Percentiles rank a stretch among this genome's conserved stretches.
Evolutionary conservation across 2,797 vertebrate genomes (phyloP).

Genomic region (Phoeniculus purpureus): DNA sequence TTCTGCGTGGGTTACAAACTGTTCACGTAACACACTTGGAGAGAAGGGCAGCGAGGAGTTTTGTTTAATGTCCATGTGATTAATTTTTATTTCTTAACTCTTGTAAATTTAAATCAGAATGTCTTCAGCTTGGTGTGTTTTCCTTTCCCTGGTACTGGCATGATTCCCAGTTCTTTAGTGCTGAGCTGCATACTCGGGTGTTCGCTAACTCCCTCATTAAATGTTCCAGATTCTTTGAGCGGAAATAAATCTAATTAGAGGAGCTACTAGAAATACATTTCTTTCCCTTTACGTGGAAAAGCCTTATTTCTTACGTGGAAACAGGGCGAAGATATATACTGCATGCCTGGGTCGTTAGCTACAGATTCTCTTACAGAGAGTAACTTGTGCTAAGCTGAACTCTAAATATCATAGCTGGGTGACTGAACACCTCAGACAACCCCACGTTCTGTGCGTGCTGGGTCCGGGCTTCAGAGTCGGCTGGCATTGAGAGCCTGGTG

Average conservation of each 20-base stretch:
- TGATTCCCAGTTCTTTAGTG: neutral
- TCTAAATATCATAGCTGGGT: neutral
- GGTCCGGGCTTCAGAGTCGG: neutral
- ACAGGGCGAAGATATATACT: neutral
- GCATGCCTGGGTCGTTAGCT: neutral
- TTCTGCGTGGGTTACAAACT: no score
- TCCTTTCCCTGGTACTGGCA: neutral
- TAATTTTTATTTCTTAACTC: neutral
- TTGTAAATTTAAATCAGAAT: neutral
- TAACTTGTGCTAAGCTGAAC: no score
- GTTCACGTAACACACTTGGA: rapidly evolving
- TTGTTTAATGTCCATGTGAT: rapidly evolving
- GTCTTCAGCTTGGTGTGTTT: neutral
- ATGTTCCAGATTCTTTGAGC: neutral
- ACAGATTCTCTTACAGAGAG: no score
- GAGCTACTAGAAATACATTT: neutral
- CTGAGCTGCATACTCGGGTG: neutral
- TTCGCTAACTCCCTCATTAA: neutral
- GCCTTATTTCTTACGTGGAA: neutral
- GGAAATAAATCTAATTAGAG: neutral
- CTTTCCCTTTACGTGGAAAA: neutral
- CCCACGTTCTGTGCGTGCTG: rapidly evolving
- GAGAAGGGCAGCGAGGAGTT: neutral
- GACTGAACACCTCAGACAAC: neutral
- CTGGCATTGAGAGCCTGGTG: neutral